These are phyloP conservation scores for Trachelipus rathkii DNA, from an alignment of 1,140 invertebrate genomes.

Conservation along the genomic window DNA sequence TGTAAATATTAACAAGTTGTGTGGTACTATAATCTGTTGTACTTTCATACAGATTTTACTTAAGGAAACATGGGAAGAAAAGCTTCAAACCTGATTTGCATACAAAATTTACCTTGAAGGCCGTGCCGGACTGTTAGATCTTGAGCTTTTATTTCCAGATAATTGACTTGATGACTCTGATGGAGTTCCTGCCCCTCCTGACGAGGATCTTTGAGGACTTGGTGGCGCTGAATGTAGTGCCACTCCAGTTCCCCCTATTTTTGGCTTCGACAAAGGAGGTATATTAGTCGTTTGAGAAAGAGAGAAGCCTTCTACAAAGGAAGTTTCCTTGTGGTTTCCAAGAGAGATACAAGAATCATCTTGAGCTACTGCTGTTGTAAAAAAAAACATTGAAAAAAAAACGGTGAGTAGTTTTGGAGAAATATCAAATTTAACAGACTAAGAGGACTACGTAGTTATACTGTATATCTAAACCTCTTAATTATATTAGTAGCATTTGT, in stretches of 20 bases:
- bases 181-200: not conserved
- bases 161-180: not conserved
- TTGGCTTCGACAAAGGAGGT: not conserved
- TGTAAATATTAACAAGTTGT: too few relatives aligned
- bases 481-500: too few relatives aligned
- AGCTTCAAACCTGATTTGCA: not conserved
- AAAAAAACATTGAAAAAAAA: not conserved
- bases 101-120: not conserved
- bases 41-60: too few relatives aligned
- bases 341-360: not conserved
- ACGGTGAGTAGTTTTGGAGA: too few relatives aligned
- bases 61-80: too few relatives aligned
- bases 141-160: not conserved
- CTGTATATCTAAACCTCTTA: too few relatives aligned
- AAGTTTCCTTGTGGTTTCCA: not conserved
- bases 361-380: not conserved
- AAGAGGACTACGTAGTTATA: too few relatives aligned
- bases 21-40: too few relatives aligned
- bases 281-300: not conserved
- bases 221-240: slow-evolving; percentile 32
- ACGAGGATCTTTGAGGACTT: slow-evolving; percentile 36
- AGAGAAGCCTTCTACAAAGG: not conserved
- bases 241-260: not conserved
- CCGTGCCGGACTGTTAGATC: not conserved
- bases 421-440: too few relatives aligned